Evolutionary conservation across 2,797 vertebrate genomes (phyloP).

Genomic region (Moxostoma hubbsi): DNA sequence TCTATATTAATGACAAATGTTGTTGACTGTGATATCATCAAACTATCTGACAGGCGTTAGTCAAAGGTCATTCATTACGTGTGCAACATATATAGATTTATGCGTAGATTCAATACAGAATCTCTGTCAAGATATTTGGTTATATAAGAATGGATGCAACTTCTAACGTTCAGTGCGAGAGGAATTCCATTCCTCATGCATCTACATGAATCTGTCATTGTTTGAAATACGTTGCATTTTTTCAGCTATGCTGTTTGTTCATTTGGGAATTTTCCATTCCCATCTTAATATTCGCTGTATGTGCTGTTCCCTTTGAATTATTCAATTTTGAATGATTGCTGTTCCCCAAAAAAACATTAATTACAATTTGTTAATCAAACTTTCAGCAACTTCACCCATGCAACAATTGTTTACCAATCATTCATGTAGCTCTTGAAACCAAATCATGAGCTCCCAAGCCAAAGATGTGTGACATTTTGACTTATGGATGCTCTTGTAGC

Average conservation of each 20-base stretch:
- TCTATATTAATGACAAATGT: too few relatives aligned
- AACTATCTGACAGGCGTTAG: too few relatives aligned
- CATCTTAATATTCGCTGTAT: neutral
- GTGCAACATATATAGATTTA: too few relatives aligned
- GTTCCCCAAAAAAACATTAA: neutral
- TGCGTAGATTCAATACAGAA: too few relatives aligned
- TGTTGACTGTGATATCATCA: too few relatives aligned
- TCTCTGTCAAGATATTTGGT: too few relatives aligned
- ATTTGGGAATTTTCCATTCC: slow-evolving; percentile 10
- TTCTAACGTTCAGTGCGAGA: neutral
- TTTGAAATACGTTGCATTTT: neutral
- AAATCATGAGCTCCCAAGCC: neutral
- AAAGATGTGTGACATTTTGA: neutral
- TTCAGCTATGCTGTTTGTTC: neutral
- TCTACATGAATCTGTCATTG: neutral
- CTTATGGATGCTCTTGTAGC: neutral
- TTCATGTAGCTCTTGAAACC: neutral
- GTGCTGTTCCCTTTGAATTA: too few relatives aligned
- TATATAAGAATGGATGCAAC: too few relatives aligned
- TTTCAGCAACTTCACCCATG: neutral
- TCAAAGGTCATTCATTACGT: too few relatives aligned
- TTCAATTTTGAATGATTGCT: too few relatives aligned
- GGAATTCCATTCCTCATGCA: neutral
- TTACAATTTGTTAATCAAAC: neutral
- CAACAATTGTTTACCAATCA: neutral